These are phyloP conservation scores for Achroia grisella DNA, from an alignment of 1,140 invertebrate species.

Conservation along the genomic window DNA sequence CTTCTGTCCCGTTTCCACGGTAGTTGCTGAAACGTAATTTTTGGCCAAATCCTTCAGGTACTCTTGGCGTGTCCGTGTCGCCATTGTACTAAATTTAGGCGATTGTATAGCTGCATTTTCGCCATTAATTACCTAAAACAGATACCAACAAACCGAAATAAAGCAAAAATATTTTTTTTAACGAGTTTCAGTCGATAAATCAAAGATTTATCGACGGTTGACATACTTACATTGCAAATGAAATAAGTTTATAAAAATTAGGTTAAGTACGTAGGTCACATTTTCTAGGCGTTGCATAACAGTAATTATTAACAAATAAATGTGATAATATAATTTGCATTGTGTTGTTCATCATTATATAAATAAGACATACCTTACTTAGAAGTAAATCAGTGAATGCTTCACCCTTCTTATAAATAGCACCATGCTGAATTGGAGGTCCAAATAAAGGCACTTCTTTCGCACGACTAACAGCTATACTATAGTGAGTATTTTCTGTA, in stretches of 20 bases:
- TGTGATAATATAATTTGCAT: too few relatives aligned
- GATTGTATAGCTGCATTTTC: constrained; percentile 97
- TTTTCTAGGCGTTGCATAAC: neutral
- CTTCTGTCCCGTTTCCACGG: constrained; percentile 90
- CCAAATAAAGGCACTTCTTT: constrained; percentile 98
- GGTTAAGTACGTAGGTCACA: neutral
- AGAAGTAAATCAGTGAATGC: constrained; percentile 94
- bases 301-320: neutral
- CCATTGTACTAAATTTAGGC: constrained; percentile 98
- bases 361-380: constrained; percentile 91
- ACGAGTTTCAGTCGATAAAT: too few relatives aligned
- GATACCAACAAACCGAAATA: too few relatives aligned
- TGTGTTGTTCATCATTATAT: neutral
- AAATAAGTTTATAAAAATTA: neutral
- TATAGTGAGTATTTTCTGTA: constrained; percentile 92
- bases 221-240: neutral
- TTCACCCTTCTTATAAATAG: constrained; percentile 90
- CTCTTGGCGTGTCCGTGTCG: constrained; percentile 95
- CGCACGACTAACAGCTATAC: constrained; percentile 93
- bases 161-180: constrained; percentile 1
- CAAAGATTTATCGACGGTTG: too few relatives aligned
- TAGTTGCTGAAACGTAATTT: constrained; percentile 88
- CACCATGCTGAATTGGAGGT: constrained; percentile 90
- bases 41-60: constrained; percentile 94
- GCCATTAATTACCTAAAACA: constrained; percentile 85